A percentile compares a stretch with the other conserved stretches of the same genome.
Evolutionary conservation across 2,797 vertebrate species (phyloP).

Genomic region (Cygnus olor): DNA sequence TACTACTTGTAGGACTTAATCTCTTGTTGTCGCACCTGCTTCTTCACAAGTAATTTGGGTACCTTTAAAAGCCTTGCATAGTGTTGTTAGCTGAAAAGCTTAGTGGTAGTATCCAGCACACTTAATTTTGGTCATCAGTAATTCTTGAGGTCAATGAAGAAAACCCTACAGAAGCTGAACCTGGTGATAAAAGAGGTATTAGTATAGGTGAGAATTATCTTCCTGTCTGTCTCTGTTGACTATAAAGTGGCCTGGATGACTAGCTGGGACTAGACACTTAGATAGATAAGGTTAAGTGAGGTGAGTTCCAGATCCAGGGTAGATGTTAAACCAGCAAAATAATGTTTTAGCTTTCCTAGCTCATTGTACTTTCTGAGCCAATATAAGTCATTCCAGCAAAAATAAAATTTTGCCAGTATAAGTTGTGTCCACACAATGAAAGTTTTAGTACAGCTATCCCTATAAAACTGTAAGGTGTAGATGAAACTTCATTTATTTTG

Average conservation of each 20-base stretch:
- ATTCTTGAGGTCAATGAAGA: background rate
- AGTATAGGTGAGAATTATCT: background rate
- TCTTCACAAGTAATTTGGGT: background rate
- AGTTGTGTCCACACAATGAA: background rate
- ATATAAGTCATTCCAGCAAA: background rate
- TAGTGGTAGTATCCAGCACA: background rate
- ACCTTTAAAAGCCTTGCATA: background rate
- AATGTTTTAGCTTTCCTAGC: background rate
- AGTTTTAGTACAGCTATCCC: background rate
- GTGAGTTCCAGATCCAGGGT: background rate
- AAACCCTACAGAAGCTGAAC: background rate
- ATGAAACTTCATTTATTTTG: background rate
- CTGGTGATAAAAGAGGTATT: background rate
- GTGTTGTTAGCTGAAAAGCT: background rate
- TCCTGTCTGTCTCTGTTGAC: background rate
- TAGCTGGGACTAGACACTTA: background rate
- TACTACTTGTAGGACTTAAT: background rate
- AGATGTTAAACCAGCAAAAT: background rate
- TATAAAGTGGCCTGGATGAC: background rate
- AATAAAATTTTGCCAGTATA: background rate
- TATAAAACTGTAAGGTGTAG: background rate
- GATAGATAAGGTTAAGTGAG: background rate
- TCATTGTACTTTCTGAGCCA: background rate
- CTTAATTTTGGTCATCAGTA: background rate
- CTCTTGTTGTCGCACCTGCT: background rate